Conservation (phyloP, 2,113 vertebrate species). For the Nothobranchius kuhntae region DNA sequence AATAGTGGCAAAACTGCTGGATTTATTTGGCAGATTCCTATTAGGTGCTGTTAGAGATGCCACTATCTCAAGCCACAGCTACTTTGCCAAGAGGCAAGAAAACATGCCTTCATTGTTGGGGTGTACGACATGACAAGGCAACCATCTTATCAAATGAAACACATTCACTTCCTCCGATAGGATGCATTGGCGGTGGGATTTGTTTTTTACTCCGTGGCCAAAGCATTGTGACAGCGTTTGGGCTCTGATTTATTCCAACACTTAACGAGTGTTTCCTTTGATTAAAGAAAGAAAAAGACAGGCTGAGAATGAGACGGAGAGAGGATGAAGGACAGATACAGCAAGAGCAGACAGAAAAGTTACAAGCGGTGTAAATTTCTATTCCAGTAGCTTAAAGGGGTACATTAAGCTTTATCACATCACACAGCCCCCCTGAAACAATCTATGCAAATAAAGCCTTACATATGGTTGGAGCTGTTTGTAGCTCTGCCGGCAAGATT, state of each 20-base stretch:
- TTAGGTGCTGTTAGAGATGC: slow-evolving; percentile 58
- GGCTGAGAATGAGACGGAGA: slow-evolving; percentile 40
- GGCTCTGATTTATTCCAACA: slow-evolving; percentile 54
- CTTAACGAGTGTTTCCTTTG: slow-evolving; percentile 68
- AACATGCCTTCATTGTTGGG: slow-evolving; percentile 51
- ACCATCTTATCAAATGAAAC: slow-evolving; percentile 59
- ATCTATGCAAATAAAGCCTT: slow-evolving; percentile 77
- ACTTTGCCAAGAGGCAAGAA: slow-evolving; percentile 66
- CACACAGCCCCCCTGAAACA: slow-evolving; percentile 71
- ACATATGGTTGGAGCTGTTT: slow-evolving; percentile 68
- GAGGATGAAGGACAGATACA: slow-evolving; percentile 12
- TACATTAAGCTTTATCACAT: slow-evolving; percentile 75
- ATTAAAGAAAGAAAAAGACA: slow-evolving; percentile 56
- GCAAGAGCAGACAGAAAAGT: slow-evolving; percentile 46
- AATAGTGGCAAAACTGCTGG: slow-evolving; percentile 62
- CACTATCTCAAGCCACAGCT: slow-evolving; percentile 67
- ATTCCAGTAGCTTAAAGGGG: slow-evolving; percentile 70
- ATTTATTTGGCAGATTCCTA: slow-evolving; percentile 72
- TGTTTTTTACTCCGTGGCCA: slow-evolving; percentile 37
- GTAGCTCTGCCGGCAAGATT: slow-evolving; percentile 73
- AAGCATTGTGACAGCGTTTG: slow-evolving; percentile 48
- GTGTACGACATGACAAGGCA: slow-evolving; percentile 47
- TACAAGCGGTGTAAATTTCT: slow-evolving; percentile 69
- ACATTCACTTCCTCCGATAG: slow-evolving; percentile 46
- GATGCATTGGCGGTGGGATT: slow-evolving; percentile 38